Evolutionary conservation across 2,888 invertebrate species (phyloP), one percentile per base, ranked within the genome.

Genomic region (Monochamus alternatus): DNA sequence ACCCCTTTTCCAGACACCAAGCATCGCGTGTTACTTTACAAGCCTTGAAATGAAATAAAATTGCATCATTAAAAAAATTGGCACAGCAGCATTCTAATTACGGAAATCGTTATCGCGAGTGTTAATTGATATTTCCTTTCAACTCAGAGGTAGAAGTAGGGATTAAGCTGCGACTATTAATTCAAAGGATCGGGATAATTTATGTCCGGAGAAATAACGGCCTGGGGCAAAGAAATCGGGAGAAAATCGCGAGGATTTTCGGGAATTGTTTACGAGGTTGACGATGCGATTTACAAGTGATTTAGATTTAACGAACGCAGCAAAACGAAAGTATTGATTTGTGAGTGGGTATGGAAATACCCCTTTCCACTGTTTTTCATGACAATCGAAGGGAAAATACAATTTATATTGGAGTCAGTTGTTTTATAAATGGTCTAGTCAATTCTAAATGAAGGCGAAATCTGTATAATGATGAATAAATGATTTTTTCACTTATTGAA

Each of bases 61-160:
- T 12, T 52, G 38, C 51, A 43, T 66, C 51, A 52, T 66, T 66
- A 52, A 32, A 66, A 66, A 52, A 55, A 64, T 51, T 32, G 38
- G n/a, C 51, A 38, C 66, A 43, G 22, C 14, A 55, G 69, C 44
- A 62, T 31, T 32, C 47, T 69, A 69, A 69, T 69, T 62, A 69
- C 22, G 47, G 22, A 62, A 62, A 60, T 31, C 60, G 60, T 47
- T 44, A 69, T 69, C 60, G 7, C 30, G 60, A 47, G 47, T 22
- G 69, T 69, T 69, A 69, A 69, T 69, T 69, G 69, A 69, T 59
- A 69, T 69, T 69, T 69, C 69, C 69, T 60, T 62, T 69, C 47
- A 69, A 30, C 60, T 62, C 7, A 44, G 69, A 60, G 60, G 38
- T 4, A n/a, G 47, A 58, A 60, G 60, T 31, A 38, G 51, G 60